Base-by-base conservation (phyloP, 2,888 invertebrate species). In the Caenorhabditis sp. region DNA sequence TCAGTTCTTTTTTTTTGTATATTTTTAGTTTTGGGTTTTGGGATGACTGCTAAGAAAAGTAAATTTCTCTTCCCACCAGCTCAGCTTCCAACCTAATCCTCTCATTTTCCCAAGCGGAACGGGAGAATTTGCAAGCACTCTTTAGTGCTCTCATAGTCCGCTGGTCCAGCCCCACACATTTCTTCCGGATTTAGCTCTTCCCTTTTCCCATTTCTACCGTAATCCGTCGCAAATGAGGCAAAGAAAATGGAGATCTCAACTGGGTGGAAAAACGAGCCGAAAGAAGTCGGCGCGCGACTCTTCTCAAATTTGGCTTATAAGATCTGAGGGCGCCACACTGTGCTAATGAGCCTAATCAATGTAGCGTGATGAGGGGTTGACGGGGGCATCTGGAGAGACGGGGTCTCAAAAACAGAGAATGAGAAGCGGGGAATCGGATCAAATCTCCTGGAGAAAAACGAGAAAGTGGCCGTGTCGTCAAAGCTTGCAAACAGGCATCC, bases 271-370 rank as follows among this genome's bases (percentile, higher is more conserved):
- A 68, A 76, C 47, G 67, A 76, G 76, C 58, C 26, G 56, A 61
- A 71, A 44, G 35, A 20, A 26, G 28, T 22, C 20, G 64, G 64
- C n/a, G n/a, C n/a, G n/a, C n/a, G n/a, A n/a, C n/a, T n/a, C n/a
- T n/a, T 69, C 64, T 83, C 82, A 83, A 74, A 83, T 83, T 83
- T 83, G 76, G 82, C 82, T 79, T 79, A 76, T 83, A 69, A 74
- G 51, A 28, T 32, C 26, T 51, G n/a, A 35, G 56, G 32, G 32
- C 47, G 51, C 40, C 26, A 60, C 40, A 60, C 60, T 35, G 37
- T 60, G 44, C 78, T 81, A 79, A 81, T 81, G 84, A 84, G 74
- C 24, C 84, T 76, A 74, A 80, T 83, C 70, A 67, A 60, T 51
- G 28, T 62, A 26, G 28, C 26, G 55, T 15, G 15, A 26, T 51